Evolutionary conservation across 2,888 invertebrate species (phyloP).

Genomic region (Trachelus iudaicus): DNA sequence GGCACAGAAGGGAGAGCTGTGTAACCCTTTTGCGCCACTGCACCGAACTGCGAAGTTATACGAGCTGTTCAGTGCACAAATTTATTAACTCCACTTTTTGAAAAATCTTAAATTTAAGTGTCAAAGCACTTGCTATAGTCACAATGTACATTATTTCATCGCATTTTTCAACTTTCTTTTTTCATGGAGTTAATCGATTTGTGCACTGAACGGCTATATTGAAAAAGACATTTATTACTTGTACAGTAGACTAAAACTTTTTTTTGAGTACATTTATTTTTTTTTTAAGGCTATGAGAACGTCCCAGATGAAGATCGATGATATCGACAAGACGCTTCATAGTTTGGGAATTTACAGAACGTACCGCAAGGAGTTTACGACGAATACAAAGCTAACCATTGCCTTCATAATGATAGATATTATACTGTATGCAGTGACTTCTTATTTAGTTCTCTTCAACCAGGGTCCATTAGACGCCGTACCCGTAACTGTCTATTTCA

Average conservation of each 20-base stretch:
- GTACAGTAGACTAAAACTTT: neutral
- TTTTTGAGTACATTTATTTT: neutral
- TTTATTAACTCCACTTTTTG: too few relatives aligned
- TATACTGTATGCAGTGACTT: neutral
- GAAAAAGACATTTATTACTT: neutral
- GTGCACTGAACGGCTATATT: too few relatives aligned
- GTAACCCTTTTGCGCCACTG: too few relatives aligned
- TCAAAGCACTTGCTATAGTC: too few relatives aligned
- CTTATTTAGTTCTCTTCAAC: neutral
- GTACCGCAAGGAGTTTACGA: neutral
- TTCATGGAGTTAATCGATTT: too few relatives aligned
- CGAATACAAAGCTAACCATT: neutral
- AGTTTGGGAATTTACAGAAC: neutral
- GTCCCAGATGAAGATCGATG: neutral
- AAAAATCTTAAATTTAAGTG: too few relatives aligned
- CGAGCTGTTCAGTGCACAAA: too few relatives aligned
- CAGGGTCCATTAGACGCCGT: neutral
- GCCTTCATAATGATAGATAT: neutral
- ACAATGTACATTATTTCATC: too few relatives aligned
- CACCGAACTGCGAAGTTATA: too few relatives aligned
- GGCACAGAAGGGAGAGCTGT: neutral
- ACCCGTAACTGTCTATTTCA: neutral
- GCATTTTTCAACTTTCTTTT: too few relatives aligned
- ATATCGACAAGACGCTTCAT: neutral
- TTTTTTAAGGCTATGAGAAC: neutral